These are phyloP conservation scores for Paragorgia papillata DNA, from an alignment of 92 coral and sea anemone species.

Conservation along the genomic window DNA sequence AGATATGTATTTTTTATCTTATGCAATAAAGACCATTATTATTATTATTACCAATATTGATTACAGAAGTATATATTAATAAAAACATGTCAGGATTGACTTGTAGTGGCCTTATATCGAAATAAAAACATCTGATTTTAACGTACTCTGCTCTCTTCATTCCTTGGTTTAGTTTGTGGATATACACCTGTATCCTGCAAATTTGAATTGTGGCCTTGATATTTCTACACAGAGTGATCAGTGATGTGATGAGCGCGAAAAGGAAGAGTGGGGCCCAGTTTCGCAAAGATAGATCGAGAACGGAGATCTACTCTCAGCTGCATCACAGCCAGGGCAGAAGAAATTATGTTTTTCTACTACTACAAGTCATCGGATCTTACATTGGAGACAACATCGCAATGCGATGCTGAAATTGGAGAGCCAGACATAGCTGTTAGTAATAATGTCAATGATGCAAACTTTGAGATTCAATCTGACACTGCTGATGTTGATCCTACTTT, in stretches of 20 bases:
- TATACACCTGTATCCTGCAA: too few species aligned
- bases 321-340: constrained; percentile 15
- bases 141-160: too few species aligned
- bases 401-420: not conserved
- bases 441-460: constrained; percentile 2
- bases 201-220: too few species aligned
- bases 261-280: constrained; percentile 16
- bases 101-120: too few species aligned
- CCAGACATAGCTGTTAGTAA: not conserved
- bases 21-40: too few species aligned
- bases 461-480: not conserved
- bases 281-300: not conserved
- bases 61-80: too few species aligned
- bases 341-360: not conserved
- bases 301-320: not conserved
- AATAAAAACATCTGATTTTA: too few species aligned
- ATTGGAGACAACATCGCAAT: constrained; percentile 4
- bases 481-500: constrained; percentile 1
- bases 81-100: too few species aligned
- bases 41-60: too few species aligned
- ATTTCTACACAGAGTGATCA: not conserved
- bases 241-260: constrained; percentile 4
- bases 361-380: not conserved
- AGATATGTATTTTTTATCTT: too few species aligned
- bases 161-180: too few species aligned